Base-by-base conservation (phyloP, 2,113 vertebrate genomes). In the Colius striatus region DNA sequence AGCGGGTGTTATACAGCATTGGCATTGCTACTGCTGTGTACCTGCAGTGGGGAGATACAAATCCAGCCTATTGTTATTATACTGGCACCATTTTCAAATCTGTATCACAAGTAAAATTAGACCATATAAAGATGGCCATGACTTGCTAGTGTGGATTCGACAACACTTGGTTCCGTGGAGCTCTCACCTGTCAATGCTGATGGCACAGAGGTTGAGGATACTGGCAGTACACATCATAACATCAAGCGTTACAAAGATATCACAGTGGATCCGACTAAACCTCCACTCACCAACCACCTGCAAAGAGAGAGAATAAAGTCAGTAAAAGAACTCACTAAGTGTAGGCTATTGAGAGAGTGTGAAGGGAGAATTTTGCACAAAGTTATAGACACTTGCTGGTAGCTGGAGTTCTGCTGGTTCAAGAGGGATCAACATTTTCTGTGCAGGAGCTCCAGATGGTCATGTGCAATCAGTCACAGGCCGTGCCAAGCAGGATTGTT, bases 181-280 rank as follows among this genome's bases (percentile, higher is more conserved):
- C 80, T 97, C 98, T 98, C 97, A 99, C 99, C 99, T 99, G 98
- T 99, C 99, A 12, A 99, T 99, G 98, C 99, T 99, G 98, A 99
- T 99, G 97, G 99, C 99, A 92, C 99, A 99, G 84, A 99, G 99
- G 97, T 99, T 99, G 96, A 99, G 98, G 97, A 99, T 99, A 97
- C 99, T 99, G 70, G 99, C 99, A 27, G 99, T 99, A 93, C 99
- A 99, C 99, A 99, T 99, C 99, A 99, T 99, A 91, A 99, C 99
- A 29, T 99, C 99, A 87, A 99, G 98, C 74, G 99, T 99, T 97
- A 99, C 98, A 50, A 99, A 99, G 98, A 99, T 99, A 97, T 99
- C 99, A 97, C 99, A 99, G 97, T 99, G 99, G 98, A 99, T 99
- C 96, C 98, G 99, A 95, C 99, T 99, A 96, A 99, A 99, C 51